Conservation (phyloP, 2,113 vertebrate genomes). For the Nesoenas mayeri region DNA sequence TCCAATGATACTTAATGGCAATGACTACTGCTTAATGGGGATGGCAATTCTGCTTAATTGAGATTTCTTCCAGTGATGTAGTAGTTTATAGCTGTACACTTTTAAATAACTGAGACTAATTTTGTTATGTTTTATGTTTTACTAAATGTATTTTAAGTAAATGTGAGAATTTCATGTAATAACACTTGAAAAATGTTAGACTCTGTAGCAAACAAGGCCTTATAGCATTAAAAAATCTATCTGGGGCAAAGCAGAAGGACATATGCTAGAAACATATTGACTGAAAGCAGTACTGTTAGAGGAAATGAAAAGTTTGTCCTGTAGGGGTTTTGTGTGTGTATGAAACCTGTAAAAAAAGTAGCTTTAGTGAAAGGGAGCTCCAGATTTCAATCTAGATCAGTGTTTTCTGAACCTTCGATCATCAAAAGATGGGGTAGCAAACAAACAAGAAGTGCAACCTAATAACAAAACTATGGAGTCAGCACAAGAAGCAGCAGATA, state of each 20-base stretch:
- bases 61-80: constrained; percentile 45
- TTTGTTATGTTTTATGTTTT: constrained; percentile 38
- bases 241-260: background rate
- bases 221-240: background rate
- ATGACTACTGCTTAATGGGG: constrained; percentile 65
- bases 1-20: constrained; percentile 68
- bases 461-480: background rate
- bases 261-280: background rate
- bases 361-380: background rate
- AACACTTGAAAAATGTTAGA: background rate
- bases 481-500: background rate
- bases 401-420: background rate
- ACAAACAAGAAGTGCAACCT: rapidly evolving
- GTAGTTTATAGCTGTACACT: constrained; percentile 43
- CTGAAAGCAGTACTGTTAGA: background rate
- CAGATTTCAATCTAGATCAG: background rate
- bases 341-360: background rate
- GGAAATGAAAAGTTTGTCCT: background rate
- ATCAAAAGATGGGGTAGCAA: background rate
- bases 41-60: constrained; percentile 66
- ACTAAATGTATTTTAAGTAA: constrained; percentile 43
- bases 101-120: constrained; percentile 60
- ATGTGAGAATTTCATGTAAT: background rate
- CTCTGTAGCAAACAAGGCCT: background rate
- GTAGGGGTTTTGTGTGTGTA: background rate